These are phyloP conservation scores for Lordiphosa mommai DNA, from an alignment of 1,140 invertebrate species.

Conservation along the genomic window DNA sequence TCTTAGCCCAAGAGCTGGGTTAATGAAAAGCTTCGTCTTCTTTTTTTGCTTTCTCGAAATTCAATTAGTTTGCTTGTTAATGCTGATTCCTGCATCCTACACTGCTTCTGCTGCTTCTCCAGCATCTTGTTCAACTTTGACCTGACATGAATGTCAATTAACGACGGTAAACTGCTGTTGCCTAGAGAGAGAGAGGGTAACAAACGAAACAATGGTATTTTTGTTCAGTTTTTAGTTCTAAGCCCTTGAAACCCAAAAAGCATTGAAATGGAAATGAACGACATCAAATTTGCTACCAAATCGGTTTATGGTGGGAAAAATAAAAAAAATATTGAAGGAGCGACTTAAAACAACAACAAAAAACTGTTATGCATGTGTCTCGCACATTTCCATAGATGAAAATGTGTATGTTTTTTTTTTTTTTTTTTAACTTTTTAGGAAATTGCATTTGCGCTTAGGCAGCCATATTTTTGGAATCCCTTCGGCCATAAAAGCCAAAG, in stretches of 20 bases:
- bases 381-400: conserved; percentile 17
- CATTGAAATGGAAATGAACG: conserved; percentile 35
- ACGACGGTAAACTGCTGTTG: conserved; percentile 23
- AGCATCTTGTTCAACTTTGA: background rate
- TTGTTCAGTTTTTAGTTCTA: conserved; percentile 4
- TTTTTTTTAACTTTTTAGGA: conserved; percentile 12
- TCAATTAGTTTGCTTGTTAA: conserved; percentile 41
- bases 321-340: conserved; percentile 18
- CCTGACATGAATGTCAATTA: conserved; percentile 29
- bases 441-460: conserved; percentile 36
- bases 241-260: conserved; percentile 6
- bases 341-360: conserved; percentile 27
- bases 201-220: conserved; percentile 1
- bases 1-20: no score
- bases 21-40: conserved; percentile 27
- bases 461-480: conserved; percentile 8
- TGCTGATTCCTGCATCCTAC: conserved; percentile 1
- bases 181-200: background rate
- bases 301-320: conserved; percentile 32
- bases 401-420: conserved; percentile 6
- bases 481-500: conserved; percentile 39
- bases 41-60: conserved; percentile 16
- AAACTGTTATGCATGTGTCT: conserved; percentile 16
- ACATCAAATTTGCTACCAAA: conserved; percentile 47
- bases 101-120: conserved; percentile 5